Evolutionary conservation across 2,797 vertebrate genomes (phyloP).

Genomic region (Australoheros facetus): DNA sequence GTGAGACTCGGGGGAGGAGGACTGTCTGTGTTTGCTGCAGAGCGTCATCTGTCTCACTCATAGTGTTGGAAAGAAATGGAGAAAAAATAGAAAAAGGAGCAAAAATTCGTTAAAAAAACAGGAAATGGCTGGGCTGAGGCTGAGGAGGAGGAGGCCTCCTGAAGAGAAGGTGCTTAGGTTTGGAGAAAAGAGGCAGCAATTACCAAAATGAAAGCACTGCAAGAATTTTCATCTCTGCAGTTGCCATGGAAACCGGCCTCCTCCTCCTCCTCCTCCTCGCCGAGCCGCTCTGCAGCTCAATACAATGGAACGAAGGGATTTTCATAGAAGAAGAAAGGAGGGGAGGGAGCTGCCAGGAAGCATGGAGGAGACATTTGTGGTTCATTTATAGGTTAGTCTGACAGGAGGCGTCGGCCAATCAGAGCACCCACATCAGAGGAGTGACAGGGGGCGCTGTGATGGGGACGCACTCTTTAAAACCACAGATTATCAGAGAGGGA

Average conservation of each 20-base stretch:
- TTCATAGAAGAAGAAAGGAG: constrained; percentile 66
- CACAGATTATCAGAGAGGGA: neutral
- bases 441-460: neutral
- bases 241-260: constrained; percentile 88
- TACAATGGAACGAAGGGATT: constrained; percentile 77
- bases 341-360: neutral
- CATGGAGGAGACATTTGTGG: neutral
- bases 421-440: neutral
- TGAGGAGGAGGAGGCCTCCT: constrained; percentile 35
- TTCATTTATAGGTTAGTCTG: constrained; percentile 7
- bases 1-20: neutral
- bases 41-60: constrained; percentile 44
- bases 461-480: neutral
- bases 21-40: constrained; percentile 36
- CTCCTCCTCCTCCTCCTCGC: constrained; percentile 31
- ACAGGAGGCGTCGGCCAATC: neutral
- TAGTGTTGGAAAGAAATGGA: constrained; percentile 39
- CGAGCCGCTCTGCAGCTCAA: constrained; percentile 67
- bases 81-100: neutral
- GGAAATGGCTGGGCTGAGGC: constrained; percentile 72
- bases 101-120: constrained; percentile 48
- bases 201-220: constrained; percentile 86
- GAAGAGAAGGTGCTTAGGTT: constrained; percentile 80
- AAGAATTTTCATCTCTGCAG: constrained; percentile 87
- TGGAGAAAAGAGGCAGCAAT: constrained; percentile 83